Evolutionary conservation across 2,113 vertebrate species (phyloP).

Genomic region (Neolamprologus devosi): DNA sequence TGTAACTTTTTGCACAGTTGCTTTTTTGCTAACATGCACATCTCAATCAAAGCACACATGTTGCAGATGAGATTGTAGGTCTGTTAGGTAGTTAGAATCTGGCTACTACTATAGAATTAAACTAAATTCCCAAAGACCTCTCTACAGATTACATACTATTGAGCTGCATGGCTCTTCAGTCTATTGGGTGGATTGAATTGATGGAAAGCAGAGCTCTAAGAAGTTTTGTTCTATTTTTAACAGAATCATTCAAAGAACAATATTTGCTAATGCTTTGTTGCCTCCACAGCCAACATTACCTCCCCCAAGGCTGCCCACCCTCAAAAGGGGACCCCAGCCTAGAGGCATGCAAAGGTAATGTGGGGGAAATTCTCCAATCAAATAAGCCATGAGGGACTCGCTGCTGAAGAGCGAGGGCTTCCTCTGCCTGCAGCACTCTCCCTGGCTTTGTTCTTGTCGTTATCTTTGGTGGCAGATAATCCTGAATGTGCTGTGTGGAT

Average conservation of each 20-base stretch:
- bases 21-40: background rate
- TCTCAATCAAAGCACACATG: background rate
- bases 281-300: background rate
- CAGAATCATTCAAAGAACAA: constrained; percentile 5
- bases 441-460: constrained; percentile 54
- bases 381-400: constrained; percentile 41
- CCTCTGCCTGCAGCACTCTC: constrained; percentile 29
- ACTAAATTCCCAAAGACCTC: background rate
- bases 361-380: constrained; percentile 37
- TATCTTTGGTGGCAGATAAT: constrained; percentile 65
- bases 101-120: background rate
- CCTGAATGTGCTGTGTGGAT: constrained; percentile 35
- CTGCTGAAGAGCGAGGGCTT: constrained; percentile 9
- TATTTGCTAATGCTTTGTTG: background rate
- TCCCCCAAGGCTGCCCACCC: background rate
- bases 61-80: background rate
- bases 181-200: background rate
- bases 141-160: background rate
- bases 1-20: background rate
- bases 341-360: constrained; percentile 47
- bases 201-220: background rate
- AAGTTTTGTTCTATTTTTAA: background rate
- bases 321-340: constrained; percentile 17
- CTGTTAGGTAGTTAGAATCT: background rate
- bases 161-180: background rate